Evolutionary conservation across 1,140 invertebrate species (phyloP).

Genomic region (Habropoda laboriosa): DNA sequence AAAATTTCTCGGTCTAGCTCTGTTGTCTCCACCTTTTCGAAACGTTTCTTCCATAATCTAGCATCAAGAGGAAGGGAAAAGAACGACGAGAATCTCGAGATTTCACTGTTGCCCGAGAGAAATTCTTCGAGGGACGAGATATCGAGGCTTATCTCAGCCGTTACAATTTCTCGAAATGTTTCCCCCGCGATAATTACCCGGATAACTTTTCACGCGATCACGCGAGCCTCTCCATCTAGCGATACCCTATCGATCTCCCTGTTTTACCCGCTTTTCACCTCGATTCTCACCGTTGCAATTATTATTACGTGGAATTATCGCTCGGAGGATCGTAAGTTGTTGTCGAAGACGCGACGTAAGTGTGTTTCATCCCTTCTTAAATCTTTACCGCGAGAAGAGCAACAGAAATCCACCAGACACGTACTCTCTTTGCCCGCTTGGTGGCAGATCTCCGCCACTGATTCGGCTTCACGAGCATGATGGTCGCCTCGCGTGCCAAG

Average conservation of each 20-base stretch:
- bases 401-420: slow-evolving; percentile 40
- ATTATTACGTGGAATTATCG: background rate
- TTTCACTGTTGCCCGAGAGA: background rate
- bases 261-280: background rate
- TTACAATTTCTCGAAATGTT: slow-evolving; percentile 43
- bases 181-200: slow-evolving; percentile 19
- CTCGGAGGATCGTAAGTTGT: background rate
- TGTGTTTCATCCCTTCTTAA: background rate
- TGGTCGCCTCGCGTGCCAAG: slow-evolving; percentile 56
- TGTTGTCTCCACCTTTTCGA: background rate
- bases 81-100: background rate
- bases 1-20: background rate
- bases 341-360: background rate
- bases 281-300: background rate
- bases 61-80: background rate
- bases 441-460: slow-evolving; percentile 42
- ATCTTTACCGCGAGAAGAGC: background rate
- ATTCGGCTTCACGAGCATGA: slow-evolving; percentile 49
- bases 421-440: slow-evolving; percentile 12
- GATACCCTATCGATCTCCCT: background rate
- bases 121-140: background rate
- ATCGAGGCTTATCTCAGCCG: background rate
- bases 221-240: slow-evolving; percentile 2
- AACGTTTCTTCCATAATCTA: background rate
- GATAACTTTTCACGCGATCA: slow-evolving; percentile 43